Base-by-base conservation (phyloP, 2,113 vertebrate genomes). In the Burhinus bistriatus region DNA sequence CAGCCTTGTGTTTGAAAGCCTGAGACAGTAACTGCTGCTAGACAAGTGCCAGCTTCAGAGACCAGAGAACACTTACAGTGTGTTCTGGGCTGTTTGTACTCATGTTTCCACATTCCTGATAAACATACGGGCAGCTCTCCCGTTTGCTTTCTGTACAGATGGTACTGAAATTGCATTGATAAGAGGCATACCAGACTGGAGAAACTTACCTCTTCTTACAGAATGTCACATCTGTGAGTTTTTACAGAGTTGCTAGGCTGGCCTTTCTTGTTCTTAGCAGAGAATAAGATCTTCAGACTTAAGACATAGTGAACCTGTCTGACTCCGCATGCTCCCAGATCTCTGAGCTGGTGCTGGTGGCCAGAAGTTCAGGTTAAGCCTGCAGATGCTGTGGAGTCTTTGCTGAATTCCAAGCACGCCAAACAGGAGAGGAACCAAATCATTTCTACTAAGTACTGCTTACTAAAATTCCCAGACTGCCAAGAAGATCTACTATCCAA, bases 161-260 rank as follows among this genome's bases (percentile, higher is more conserved):
- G n/a, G 16, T 26, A 42, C 52, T 21, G 47, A 38, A 87, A 19
- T 58, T 4, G 2, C 12, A 32, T 19, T 40, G 38, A 2, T 15
- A 6, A 45, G 79, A 68, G 71, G 11, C 42, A 45, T 1, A 26
- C 18, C 36, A 42, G 49, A 4, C 15, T 65, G 7, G 9, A 61
- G 72, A 65, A 80, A 16, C 12, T 38, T 34, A 18, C 38, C 58
- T 49, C 52, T 45, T 58, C 52, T 17, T n/a, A 32, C 34, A 34
- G 38, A 54, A 8, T 0, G 4, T 2, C 83, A 62, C 21, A 26
- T 6, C 25, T 9, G 6, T 2, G 14, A 55, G 55, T 12, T 34
- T 36, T 30, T 54, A 64, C 34, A 82, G 69, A 38, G 38, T 8
- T 83, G 58, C 76, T 61, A 26, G 65, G 45, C 68, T 87, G 51